Base-by-base conservation (phyloP, 2,113 vertebrate species). In the Callocephalon fimbriatum region DNA sequence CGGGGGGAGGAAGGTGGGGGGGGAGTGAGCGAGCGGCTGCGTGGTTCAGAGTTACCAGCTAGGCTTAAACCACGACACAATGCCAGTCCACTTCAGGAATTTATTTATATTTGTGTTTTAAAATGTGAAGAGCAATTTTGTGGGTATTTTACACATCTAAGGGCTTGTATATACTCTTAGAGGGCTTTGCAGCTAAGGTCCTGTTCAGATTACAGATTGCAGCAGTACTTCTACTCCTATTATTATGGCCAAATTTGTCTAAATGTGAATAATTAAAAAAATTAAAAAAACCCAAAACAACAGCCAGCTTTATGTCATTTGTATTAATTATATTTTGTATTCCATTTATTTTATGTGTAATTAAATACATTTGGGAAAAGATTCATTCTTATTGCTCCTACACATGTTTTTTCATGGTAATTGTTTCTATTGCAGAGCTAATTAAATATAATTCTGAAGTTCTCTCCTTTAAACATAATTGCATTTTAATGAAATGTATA, bases 401-500 rank as follows among this genome's bases (percentile, higher is more conserved):
- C 35, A 67, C 2, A 1, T 42, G 5, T 31, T 85, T 76, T 88
- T 87, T 93, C 31, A 77, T 54, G 9, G 35, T 81, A 94, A 86
- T 96, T 85, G 12, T 91, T 96, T 91, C n/a, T 82, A 37, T 38
- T 75, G 32, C 29, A 75, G 48, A 89, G 67, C 51, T 91, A 95
- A 91, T 97, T 95, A 93, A 95, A 88, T 80, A 92, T 40, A 2
- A 47, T 75, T 73, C 16, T 51, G 7, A 89, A 95, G 32, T 87
- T 93, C 38, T 81, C 25, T 81, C 54, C 21, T 87, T 91, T 91
- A 67, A 65, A 78, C 51, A 17, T 78, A 96, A 87, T 94, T 94
- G 82, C 25, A 5, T 85, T 91, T 94, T 87, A 95, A 91, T 91
- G 32, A 91, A 91, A 87, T 61, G 25, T 90, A 85, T 76, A 82